A percentile compares a stretch with the other conserved stretches of the same genome.
These are phyloP conservation scores for Siderastrea radians DNA, from an alignment of 92 coral and sea anemone genomes.

Conservation along the genomic window DNA sequence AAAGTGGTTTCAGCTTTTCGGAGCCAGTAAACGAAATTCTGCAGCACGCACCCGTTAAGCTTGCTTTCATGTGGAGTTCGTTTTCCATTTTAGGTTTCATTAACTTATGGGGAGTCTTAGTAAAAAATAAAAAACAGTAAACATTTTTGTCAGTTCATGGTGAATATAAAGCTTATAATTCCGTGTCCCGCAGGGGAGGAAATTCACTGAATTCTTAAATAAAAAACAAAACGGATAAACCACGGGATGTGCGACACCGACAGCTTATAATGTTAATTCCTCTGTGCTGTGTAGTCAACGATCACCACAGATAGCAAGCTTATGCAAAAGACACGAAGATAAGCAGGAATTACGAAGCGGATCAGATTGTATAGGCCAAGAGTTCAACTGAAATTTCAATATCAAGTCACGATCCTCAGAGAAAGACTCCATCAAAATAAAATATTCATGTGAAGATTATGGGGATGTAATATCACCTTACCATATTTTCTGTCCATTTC, in stretches of 20 bases:
- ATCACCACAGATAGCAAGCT: background rate
- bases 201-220: conserved; percentile 21
- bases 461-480: conserved; percentile 18
- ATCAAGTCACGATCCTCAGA: conserved; percentile 25
- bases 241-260: conserved; percentile 2
- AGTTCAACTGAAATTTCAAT: background rate
- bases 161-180: background rate
- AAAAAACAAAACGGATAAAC: background rate
- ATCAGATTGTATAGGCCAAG: background rate
- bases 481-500: conserved; percentile 45
- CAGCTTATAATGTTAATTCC: conserved; percentile 11
- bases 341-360: background rate
- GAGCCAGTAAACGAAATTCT: background rate
- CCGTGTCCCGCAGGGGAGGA: conserved; percentile 19
- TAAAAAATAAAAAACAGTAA: background rate
- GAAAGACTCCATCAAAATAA: conserved; percentile 14
- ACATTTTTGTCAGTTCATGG: background rate
- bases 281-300: background rate
- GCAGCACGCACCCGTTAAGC: background rate
- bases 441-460: conserved; percentile 4
- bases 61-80: background rate
- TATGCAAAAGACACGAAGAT: background rate
- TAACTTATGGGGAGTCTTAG: background rate
- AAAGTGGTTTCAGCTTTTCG: background rate
- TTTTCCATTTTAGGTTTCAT: background rate